phyloP scores from a whole-genome alignment of 2,888 invertebrate species.

The Agrilus biguttatus region DNA sequence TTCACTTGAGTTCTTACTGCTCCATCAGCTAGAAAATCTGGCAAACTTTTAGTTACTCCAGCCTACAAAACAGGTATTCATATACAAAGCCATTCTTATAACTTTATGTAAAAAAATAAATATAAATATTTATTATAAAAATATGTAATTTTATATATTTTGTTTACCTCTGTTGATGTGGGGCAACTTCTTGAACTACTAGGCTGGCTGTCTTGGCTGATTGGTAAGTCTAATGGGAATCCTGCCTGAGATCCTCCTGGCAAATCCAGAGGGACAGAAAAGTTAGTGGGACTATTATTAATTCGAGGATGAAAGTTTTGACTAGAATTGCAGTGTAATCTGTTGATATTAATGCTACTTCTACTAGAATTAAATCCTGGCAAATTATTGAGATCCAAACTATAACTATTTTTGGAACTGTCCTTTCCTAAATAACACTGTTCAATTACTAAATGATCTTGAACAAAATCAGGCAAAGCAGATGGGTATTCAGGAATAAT shows the following conservation, averaged over 20 bases:
- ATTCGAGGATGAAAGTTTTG: constrained; percentile 11
- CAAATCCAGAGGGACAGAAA: constrained; percentile 23
- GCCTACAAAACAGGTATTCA: constrained; percentile 16
- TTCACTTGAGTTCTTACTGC: constrained; percentile 35
- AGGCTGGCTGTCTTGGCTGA: constrained; percentile 12
- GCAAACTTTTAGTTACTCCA: constrained; percentile 42
- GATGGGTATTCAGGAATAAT: constrained; percentile 41
- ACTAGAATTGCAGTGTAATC: constrained; percentile 15
- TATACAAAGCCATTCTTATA: too few species aligned
- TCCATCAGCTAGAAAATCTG: constrained; percentile 59
- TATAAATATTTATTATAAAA: constrained; percentile 2
- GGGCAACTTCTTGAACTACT: constrained; percentile 17
- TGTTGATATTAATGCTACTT: constrained; percentile 10
- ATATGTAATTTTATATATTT: neutral
- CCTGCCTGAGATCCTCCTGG: constrained; percentile 23
- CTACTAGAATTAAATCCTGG: constrained; percentile 50
- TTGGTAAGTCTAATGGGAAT: constrained; percentile 30
- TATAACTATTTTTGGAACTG: constrained; percentile 32
- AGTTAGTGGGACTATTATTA: constrained; percentile 11
- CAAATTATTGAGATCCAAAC: constrained; percentile 48
- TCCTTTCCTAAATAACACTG: constrained; percentile 50
- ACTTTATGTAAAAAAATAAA: too few species aligned
- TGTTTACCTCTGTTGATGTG: constrained; percentile 13
- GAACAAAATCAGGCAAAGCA: constrained; percentile 74
- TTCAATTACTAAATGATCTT: constrained; percentile 74